Base-by-base conservation (phyloP, 2,113 vertebrate genomes). In the Rhodinocichla rosea region DNA sequence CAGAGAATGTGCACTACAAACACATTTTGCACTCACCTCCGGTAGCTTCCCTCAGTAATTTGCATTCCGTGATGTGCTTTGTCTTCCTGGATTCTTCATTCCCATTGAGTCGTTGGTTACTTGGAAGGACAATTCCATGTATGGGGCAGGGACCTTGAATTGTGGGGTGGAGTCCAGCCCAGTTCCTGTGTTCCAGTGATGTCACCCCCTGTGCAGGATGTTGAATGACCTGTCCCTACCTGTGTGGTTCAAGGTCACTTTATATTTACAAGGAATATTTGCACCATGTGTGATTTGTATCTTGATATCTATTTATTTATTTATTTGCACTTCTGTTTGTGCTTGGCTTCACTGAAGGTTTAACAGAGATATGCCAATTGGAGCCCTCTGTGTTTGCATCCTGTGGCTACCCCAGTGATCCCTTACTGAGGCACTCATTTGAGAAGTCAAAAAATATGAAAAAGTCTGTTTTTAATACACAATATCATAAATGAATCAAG, bases 311-410 rank as follows among this genome's bases (percentile, higher is more conserved):
- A 40, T 93, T 87, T 92, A 40, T 81, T 87, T 94, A 79, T 81
- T 87, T 94, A 73, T 89, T 88, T 87, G 71, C 63, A 73, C 80
- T 92, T 95, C 44, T 80, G 77, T 90, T 87, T 94, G 32, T 95
- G 87, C 90, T 96, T 93, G 95, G 68, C 33, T 19, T 60, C 45
- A 23, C 65, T 78, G 65, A 68, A 63, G 78, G 40, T 90, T 96
- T 96, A 91, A 89, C 79, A 88, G 77, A 93, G 35, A 79, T 91
- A 85, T 89, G 69, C 84, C 83, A 11, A 5, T 1, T 73, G 89
- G 87, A 73, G 50, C 60, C 67, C 68, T 94, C 95, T 93, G 88
- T 97, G 60, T 95, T 96, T 95, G 75, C 55, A 68, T 84, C 62
- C 70, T 94, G 71, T 95, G 75, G 45, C 71, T 94, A 89, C 93